Evolutionary conservation across 2,113 vertebrate genomes (phyloP).

Genomic region (Aix galericulata): DNA sequence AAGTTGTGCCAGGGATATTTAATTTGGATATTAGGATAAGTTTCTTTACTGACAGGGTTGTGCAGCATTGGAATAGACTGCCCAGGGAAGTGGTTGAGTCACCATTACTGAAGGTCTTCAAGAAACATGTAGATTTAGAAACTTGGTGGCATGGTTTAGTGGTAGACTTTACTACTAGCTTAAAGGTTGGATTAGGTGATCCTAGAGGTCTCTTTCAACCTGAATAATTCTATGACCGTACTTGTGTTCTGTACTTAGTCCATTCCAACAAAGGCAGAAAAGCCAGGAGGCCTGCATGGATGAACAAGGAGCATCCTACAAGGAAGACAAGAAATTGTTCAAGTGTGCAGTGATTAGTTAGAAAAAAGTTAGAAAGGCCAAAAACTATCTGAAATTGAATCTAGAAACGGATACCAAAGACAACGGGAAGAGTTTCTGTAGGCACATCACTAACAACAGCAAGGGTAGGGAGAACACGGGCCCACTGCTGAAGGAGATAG

Average conservation of each 20-base stretch:
- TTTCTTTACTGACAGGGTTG: too few species aligned
- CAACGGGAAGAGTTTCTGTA: neutral
- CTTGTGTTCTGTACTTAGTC: neutral
- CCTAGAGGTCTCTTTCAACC: too few species aligned
- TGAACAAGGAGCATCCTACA: neutral
- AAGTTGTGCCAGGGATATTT: too few species aligned
- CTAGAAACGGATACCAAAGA: neutral
- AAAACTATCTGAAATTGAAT: neutral
- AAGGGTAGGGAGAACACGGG: neutral
- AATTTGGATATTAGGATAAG: too few species aligned
- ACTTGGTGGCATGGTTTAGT: too few species aligned
- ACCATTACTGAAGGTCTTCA: too few species aligned
- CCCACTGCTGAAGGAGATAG: neutral
- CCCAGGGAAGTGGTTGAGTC: too few species aligned
- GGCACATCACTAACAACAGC: neutral
- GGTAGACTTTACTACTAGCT: too few species aligned
- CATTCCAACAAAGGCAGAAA: neutral
- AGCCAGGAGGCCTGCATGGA: neutral
- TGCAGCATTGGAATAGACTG: too few species aligned
- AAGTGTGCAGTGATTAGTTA: neutral
- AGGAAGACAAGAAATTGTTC: neutral
- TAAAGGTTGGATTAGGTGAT: too few species aligned
- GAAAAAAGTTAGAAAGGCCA: accelerated
- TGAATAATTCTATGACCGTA: neutral
- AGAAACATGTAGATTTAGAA: too few species aligned